Evolutionary conservation across 2,888 invertebrate genomes (phyloP), one percentile per base, ranked within the genome.

Genomic region (Neocrepidodera transversa): DNA sequence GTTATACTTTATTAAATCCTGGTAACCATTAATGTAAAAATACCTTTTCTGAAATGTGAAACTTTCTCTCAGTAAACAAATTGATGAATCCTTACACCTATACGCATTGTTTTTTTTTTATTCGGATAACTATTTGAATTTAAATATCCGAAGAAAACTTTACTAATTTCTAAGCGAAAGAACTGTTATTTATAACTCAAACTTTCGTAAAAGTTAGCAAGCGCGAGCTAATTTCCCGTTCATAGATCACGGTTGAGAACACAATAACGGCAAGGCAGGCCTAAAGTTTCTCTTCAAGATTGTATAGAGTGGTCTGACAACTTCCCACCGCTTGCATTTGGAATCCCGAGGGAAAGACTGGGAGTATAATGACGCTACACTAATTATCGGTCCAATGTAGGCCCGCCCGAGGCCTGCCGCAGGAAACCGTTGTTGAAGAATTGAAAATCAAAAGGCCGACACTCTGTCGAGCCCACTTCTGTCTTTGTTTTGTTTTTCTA

Each of bases 201-300:
- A 45, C 45, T 54, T 54, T 35, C 36, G 45, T 16, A 32, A 53
- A 53, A 53, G 35, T 43, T 43, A 14, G 35, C 30, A 53, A 42
- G 30, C 52, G 42, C 28, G 42, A 32, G 32, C 53, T 53, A 53
- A 53, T 53, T 53, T 53, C 43, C 53, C 53, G 43, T 53, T 43
- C 53, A 53, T 53, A 52, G 42, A 52, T 52, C 52, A 52, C 38
- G 28, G 40, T n/a, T 30, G 42, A 32, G 30, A 30, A 32, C 42
- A 42, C 52, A 52, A 52, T 52, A 51, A 42, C 11, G 42, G 10
- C 42, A 13, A 26, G 4, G 26, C 23, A 11, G 11, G 11, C 26
- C 40, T 23, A 26, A 52, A 52, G 52, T 42, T 52, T 52, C 42
- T 30, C 50, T 50, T 18, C 38, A 16, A 50, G 36, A 47, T 17